These are phyloP conservation scores for Helostoma temminkii DNA, from an alignment of 2,797 vertebrate genomes.

Conservation along the genomic window DNA sequence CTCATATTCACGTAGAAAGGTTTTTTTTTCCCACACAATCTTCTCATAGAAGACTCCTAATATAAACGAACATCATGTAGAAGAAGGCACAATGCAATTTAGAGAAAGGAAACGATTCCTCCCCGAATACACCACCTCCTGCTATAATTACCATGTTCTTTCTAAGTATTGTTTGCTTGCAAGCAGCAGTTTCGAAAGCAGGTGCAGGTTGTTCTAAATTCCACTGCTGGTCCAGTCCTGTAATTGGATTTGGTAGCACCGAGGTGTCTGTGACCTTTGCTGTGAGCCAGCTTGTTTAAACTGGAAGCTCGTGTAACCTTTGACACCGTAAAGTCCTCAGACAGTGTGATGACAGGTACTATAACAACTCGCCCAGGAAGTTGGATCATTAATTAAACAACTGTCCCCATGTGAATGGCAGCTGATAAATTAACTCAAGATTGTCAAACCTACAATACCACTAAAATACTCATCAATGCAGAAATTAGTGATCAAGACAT, in stretches of 20 bases:
- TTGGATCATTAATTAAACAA: constrained; percentile 25
- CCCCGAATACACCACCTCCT: not conserved
- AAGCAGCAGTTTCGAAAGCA: constrained; percentile 17
- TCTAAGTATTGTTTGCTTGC: constrained; percentile 3
- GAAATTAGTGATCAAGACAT: not conserved
- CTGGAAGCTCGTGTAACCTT: constrained; percentile 61
- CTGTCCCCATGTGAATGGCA: not conserved
- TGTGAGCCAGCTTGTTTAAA: constrained; percentile 70
- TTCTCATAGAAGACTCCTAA: too few relatives aligned
- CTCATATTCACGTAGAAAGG: not conserved
- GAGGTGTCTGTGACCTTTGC: constrained; percentile 72
- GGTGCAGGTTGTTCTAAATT: constrained; percentile 51
- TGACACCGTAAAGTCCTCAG: constrained; percentile 64
- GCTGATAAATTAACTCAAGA: not conserved
- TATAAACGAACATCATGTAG: not conserved
- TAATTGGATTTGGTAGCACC: constrained; percentile 69
- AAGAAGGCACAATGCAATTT: constrained; percentile 5
- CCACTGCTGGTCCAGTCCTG: constrained; percentile 36
- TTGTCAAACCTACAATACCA: not conserved
- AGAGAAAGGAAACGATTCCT: not conserved
- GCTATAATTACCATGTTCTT: constrained; percentile 9
- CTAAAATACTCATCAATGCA: constrained; percentile 4
- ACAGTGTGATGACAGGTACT: constrained; percentile 61
- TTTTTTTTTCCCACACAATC: not conserved
- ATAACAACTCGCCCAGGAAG: constrained; percentile 55